A percentile compares a stretch with the other conserved stretches of the same genome.
These are phyloP conservation scores for Jacana jacana DNA, from an alignment of 2,113 vertebrate genomes.

Conservation along the genomic window DNA sequence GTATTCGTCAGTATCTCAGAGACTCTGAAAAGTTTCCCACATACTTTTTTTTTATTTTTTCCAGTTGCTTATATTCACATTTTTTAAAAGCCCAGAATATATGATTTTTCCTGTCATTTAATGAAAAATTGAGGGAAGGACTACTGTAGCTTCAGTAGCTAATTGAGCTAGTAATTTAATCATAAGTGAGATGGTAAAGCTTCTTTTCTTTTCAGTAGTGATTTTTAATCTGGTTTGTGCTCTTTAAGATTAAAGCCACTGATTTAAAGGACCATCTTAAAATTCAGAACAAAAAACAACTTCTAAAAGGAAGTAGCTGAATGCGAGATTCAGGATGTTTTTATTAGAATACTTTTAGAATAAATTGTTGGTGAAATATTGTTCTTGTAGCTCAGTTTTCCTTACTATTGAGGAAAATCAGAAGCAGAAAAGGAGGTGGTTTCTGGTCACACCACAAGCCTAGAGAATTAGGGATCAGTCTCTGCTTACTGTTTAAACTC, in stretches of 20 bases:
- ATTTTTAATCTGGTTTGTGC: neutral
- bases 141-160: neutral
- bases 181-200: neutral
- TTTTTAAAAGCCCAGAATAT: neutral
- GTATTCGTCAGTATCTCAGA: neutral
- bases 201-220: neutral
- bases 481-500: neutral
- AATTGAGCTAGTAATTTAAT: neutral
- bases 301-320: neutral
- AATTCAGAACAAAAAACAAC: neutral
- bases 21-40: neutral
- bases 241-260: neutral
- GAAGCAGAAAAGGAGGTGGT: constrained; percentile 63
- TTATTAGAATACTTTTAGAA: constrained; percentile 56
- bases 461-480: neutral
- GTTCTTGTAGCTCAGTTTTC: constrained; percentile 56
- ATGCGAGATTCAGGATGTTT: constrained; percentile 43
- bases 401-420: constrained; percentile 58
- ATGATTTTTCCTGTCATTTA: neutral
- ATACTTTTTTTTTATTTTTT: neutral
- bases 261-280: neutral
- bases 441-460: constrained; percentile 53
- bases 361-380: constrained; percentile 58
- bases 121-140: neutral
- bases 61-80: neutral